These are phyloP conservation scores for Rhyacichthys aspro DNA, from an alignment of 2,797 vertebrate genomes.

Conservation along the genomic window DNA sequence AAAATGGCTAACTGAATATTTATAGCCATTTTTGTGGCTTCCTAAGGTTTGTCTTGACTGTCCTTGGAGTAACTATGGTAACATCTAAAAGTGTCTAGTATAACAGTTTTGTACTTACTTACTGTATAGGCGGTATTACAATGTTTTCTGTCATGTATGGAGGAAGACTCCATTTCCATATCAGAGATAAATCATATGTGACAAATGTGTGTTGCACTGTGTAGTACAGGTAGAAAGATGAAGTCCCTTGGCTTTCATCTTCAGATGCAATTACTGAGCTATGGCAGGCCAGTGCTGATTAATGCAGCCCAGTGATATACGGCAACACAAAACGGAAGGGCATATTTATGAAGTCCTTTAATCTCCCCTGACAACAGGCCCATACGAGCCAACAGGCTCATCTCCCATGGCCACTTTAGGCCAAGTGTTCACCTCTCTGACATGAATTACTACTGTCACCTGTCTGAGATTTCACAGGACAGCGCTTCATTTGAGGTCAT, in stretches of 20 bases:
- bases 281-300: conserved; percentile 63
- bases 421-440: conserved; percentile 46
- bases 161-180: conserved; percentile 29
- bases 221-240: conserved; percentile 61
- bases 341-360: conserved; percentile 75
- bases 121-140: not conserved
- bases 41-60: too few species aligned
- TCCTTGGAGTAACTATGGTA: too few species aligned
- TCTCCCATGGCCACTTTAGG: conserved; percentile 65
- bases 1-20: too few species aligned
- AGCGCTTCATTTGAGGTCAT: conserved; percentile 72
- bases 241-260: conserved; percentile 60
- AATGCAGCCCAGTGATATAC: conserved; percentile 63
- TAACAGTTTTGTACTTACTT: too few species aligned
- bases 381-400: conserved; percentile 63
- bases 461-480: conserved; percentile 73
- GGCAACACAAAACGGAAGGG: conserved; percentile 52
- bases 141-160: conserved; percentile 4
- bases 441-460: conserved; percentile 71
- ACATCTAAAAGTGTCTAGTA: too few species aligned
- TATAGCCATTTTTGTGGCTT: too few species aligned
- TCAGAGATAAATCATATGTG: conserved; percentile 56
- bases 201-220: conserved; percentile 47
- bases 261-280: conserved; percentile 63
- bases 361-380: conserved; percentile 74